These are phyloP conservation scores for Gorsachius goisagi DNA, from an alignment of 2,113 vertebrate species.

Conservation along the genomic window DNA sequence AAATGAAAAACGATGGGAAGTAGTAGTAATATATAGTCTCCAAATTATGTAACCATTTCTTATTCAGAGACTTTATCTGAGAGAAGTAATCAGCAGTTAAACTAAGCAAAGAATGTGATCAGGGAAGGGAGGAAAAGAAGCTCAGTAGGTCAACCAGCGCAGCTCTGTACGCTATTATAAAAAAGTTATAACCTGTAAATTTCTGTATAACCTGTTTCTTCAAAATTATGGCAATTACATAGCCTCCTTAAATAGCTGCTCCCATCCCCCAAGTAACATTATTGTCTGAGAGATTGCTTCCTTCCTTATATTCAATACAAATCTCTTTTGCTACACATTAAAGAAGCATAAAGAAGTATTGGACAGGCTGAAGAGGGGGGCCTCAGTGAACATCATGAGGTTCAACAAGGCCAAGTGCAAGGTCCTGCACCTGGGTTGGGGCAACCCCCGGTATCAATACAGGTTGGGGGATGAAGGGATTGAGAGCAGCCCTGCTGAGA, in stretches of 20 bases:
- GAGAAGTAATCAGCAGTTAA: neutral
- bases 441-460: no score
- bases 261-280: neutral
- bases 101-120: neutral
- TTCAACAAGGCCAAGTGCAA: no score
- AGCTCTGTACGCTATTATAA: neutral
- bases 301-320: neutral
- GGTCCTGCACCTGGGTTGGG: no score
- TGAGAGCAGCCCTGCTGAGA: no score
- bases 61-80: neutral
- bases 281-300: neutral
- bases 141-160: neutral
- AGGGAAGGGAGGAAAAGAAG: neutral
- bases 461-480: no score
- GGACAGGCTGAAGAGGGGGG: no score
- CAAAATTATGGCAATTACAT: neutral
- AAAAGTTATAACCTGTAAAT: neutral
- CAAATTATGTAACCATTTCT: neutral
- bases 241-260: neutral
- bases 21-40: neutral
- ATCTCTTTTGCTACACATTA: neutral
- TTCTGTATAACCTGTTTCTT: neutral
- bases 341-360: neutral
- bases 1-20: neutral
- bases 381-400: no score